Evolutionary conservation across 2,113 vertebrate genomes (phyloP).

Genomic region (Oceanites oceanicus): DNA sequence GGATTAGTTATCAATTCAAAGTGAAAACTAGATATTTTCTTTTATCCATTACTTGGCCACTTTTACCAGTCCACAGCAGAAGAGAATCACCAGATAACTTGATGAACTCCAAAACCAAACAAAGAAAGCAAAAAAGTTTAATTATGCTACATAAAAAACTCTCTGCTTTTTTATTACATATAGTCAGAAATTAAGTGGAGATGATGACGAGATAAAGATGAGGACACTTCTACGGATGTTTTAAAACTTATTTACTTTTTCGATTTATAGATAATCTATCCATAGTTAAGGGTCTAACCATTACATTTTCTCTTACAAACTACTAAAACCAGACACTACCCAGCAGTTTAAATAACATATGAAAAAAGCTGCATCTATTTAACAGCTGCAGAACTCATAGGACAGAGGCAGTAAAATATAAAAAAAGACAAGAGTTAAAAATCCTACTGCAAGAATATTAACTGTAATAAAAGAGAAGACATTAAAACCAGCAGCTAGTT

Average conservation of each 20-base stretch:
- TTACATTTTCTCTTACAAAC: constrained; percentile 37
- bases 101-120: neutral
- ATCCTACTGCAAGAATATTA: constrained; percentile 65
- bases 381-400: constrained; percentile 46
- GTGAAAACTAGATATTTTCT: neutral
- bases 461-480: constrained; percentile 65
- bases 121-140: constrained; percentile 48
- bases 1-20: neutral
- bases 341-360: constrained; percentile 33
- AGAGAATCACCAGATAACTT: neutral
- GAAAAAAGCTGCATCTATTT: constrained; percentile 32
- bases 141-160: constrained; percentile 48
- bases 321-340: constrained; percentile 23
- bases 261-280: constrained; percentile 6
- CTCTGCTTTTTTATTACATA: constrained; percentile 38
- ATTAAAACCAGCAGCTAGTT: constrained; percentile 72
- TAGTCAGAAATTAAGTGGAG: constrained; percentile 21
- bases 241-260: constrained; percentile 41
- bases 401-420: constrained; percentile 67
- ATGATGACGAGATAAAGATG: constrained; percentile 19
- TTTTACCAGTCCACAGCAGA: neutral
- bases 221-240: constrained; percentile 32
- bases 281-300: constrained; percentile 9
- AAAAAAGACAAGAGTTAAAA: constrained; percentile 69
- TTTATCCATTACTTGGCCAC: constrained; percentile 1